Evolutionary conservation across 2,888 invertebrate genomes (phyloP).

Genomic region (Dicyrtoma fusca): DNA sequence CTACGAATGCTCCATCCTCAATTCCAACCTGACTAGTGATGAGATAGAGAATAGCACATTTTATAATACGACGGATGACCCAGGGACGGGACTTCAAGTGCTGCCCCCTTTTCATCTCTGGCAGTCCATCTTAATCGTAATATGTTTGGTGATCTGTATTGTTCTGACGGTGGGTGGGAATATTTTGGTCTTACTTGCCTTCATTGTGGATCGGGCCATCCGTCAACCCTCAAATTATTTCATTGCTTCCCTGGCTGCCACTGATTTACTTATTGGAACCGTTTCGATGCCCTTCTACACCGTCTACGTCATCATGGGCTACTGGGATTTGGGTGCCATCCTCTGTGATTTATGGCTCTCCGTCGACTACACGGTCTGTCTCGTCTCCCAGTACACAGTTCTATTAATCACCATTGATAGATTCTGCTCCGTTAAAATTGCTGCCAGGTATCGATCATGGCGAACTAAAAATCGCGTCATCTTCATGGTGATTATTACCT

Average conservation of each 20-base stretch:
- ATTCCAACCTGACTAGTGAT: slow-evolving; percentile 46
- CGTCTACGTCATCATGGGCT: slow-evolving; percentile 92
- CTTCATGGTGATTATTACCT: slow-evolving; percentile 72
- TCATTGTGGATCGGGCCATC: slow-evolving; percentile 73
- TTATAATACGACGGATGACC: slow-evolving; percentile 38
- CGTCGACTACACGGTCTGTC: slow-evolving; percentile 93
- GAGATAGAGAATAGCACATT: slow-evolving; percentile 30
- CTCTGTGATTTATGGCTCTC: slow-evolving; percentile 77
- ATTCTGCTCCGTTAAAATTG: slow-evolving; percentile 98
- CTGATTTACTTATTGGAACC: slow-evolving; percentile 95
- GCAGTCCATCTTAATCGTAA: slow-evolving; percentile 86
- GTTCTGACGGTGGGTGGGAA: slow-evolving; percentile 93
- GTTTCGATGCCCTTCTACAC: slow-evolving; percentile 99
- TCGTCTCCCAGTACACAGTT: slow-evolving; percentile 99
- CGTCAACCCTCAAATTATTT: slow-evolving; percentile 99
- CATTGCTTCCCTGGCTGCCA: slow-evolving; percentile 96
- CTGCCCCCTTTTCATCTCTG: slow-evolving; percentile 86
- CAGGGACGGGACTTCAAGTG: slow-evolving; percentile 40
- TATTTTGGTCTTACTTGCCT: slow-evolving; percentile 90
- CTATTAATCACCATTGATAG: slow-evolving; percentile 97
- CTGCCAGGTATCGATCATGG: slow-evolving; percentile 96
- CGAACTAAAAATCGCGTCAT: slow-evolving; percentile 84
- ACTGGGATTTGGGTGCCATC: slow-evolving; percentile 95
- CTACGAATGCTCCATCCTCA: slow-evolving; percentile 52
- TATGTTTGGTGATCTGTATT: slow-evolving; percentile 84